Evolutionary conservation across 2,113 vertebrate genomes (phyloP).

Genomic region (Daubentonia madagascariensis): DNA sequence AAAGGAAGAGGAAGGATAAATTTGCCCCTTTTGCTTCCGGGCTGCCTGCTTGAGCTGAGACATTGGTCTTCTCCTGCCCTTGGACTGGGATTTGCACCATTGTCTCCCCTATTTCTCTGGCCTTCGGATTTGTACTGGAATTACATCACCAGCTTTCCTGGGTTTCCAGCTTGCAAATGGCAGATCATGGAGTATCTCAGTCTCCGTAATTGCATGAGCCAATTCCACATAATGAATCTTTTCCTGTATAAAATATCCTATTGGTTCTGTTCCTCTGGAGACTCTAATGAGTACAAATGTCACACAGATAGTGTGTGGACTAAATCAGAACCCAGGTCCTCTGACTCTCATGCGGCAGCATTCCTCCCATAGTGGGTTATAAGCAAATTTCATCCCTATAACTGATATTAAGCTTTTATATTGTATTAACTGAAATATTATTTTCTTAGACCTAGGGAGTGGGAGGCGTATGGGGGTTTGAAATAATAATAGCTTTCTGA

Average conservation of each 20-base stretch:
- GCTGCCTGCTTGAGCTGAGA: neutral
- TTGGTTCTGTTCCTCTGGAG: neutral
- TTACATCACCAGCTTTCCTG: neutral
- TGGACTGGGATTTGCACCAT: neutral
- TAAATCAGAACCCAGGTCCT: neutral
- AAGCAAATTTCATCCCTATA: neutral
- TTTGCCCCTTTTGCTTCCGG: neutral
- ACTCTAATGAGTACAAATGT: neutral
- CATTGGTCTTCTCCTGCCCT: neutral
- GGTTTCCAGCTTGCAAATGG: neutral
- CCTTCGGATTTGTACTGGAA: neutral
- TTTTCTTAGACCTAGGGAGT: neutral
- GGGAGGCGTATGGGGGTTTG: neutral
- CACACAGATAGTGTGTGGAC: neutral
- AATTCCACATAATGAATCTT: too few relatives aligned
- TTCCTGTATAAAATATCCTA: neutral
- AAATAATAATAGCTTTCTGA: neutral
- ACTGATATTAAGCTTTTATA: neutral
- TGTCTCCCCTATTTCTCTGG: neutral
- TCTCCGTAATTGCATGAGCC: neutral
- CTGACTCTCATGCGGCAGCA: neutral
- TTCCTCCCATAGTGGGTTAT: neutral
- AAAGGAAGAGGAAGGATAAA: neutral
- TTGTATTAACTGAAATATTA: neutral
- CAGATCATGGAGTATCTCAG: neutral